Percentiles rank a stretch among this genome's conserved stretches.
Evolutionary conservation across 2,888 invertebrate genomes (phyloP).

Genomic region (Cyclophora albipunctata): DNA sequence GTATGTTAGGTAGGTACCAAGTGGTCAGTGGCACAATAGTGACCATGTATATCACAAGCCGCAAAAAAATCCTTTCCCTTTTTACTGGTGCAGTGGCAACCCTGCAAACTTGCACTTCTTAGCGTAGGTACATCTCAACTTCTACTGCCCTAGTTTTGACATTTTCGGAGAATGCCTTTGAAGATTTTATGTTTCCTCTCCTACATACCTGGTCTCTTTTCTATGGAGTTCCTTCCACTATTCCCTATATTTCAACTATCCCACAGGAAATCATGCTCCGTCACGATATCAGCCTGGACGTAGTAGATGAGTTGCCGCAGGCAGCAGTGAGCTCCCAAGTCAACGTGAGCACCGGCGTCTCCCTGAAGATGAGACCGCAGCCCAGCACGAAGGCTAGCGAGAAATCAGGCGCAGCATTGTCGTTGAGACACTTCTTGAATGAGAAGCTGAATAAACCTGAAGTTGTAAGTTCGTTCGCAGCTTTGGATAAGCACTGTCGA

Average conservation of each 20-base stretch:
- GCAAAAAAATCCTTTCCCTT: no score
- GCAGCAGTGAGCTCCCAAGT: constrained; percentile 18
- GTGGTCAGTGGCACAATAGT: no score
- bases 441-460: constrained; percentile 27
- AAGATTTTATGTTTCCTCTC: no score
- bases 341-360: constrained; percentile 17
- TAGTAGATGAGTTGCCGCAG: constrained; percentile 16
- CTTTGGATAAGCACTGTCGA: not conserved
- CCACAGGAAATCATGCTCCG: constrained; percentile 41
- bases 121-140: no score
- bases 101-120: no score
- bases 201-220: no score
- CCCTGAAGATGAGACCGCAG: constrained; percentile 10
- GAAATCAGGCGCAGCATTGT: constrained; percentile 34
- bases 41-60: no score
- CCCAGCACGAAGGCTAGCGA: constrained; percentile 35
- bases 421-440: constrained; percentile 30
- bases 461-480: constrained; percentile 20
- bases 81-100: no score
- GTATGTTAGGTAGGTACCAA: no score
- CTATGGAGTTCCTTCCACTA: no score
- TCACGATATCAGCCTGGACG: constrained; percentile 35
- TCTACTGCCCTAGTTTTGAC: no score
- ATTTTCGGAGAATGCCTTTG: no score
- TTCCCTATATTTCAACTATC: not conserved